A percentile compares a stretch with the other conserved stretches of the same genome.
These are phyloP conservation scores for Rafetus swinhoei DNA, from an alignment of 2,113 vertebrate genomes.

Conservation along the genomic window DNA sequence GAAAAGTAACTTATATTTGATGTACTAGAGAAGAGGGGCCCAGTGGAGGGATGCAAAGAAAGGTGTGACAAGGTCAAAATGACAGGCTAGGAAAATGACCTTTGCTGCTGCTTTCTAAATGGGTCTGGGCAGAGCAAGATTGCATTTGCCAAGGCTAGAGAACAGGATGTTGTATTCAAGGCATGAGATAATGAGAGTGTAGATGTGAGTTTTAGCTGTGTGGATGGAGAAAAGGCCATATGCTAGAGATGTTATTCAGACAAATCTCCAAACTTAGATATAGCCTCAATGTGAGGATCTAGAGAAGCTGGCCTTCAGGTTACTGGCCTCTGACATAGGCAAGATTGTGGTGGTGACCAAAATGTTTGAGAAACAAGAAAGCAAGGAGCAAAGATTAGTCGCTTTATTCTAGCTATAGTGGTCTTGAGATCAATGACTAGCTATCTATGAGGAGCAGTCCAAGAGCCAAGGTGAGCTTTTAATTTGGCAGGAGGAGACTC, in stretches of 20 bases:
- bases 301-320: not conserved
- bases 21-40: not conserved
- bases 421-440: not conserved
- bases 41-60: not conserved
- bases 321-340: not conserved
- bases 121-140: not conserved
- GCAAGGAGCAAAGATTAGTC: not conserved
- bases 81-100: not conserved
- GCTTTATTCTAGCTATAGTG: not conserved
- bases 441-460: not conserved
- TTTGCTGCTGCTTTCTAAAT: not conserved
- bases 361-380: not conserved
- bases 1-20: not conserved
- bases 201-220: not conserved
- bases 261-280: not conserved
- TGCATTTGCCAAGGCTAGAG: not conserved
- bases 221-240: not conserved
- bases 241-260: not conserved
- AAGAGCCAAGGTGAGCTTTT: not conserved
- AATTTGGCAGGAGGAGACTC: not conserved
- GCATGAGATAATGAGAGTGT: not conserved
- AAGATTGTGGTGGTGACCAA: not conserved
- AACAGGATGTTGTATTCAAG: not conserved
- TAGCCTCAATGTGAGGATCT: not conserved
- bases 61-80: not conserved